Evolutionary conservation across 1,140 invertebrate species (phyloP), one percentile per base, ranked within the genome.

Genomic region (Bombus balteatus): DNA sequence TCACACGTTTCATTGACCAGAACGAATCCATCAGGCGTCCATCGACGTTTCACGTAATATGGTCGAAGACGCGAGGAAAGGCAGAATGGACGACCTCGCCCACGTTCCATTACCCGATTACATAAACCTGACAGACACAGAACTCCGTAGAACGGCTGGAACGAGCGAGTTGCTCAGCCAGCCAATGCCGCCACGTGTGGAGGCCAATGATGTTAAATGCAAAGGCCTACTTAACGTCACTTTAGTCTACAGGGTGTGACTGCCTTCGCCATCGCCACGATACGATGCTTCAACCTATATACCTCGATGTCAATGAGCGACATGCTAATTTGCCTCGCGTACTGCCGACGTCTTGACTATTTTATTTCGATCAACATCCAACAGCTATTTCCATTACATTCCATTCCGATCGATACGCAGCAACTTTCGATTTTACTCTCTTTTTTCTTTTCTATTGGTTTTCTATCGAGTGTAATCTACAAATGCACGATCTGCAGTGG

Each of bases 31-130:
- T 74, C 59, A 57, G 15, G 1, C 53, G 59, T 25, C 39, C 8
- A 57, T 72, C 43, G 62, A 2, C 8, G 18, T 34, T 34, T 8
- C 9, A 0, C 37, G 22, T 0, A 66, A 62, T 68, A 73, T 47
- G 25, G 22, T 65, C 62, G 57, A 66, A 75, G 80, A 82, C 80
- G 76, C 47, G 59, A 72, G 39, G 76, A 83, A 87, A 83, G 71
- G 70, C 82, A 83, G 37, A 70, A 89, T 68, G 81, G 79, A 87
- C 74, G 83, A 89, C 89, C 89, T 89, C 92, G 90, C 89, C 90
- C 81, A 91, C 92, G 85, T 89, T 80, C 87, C 83, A 88, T 92
- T 92, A 90, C 84, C 25, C 75, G 83, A 89, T 92, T 92, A 90
- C 91, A 88, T 92, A 92, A 92, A 90, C 83, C 76, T 66, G 85